Conservation (phyloP, 2,113 vertebrate genomes). For the Lophius piscatorius region DNA sequence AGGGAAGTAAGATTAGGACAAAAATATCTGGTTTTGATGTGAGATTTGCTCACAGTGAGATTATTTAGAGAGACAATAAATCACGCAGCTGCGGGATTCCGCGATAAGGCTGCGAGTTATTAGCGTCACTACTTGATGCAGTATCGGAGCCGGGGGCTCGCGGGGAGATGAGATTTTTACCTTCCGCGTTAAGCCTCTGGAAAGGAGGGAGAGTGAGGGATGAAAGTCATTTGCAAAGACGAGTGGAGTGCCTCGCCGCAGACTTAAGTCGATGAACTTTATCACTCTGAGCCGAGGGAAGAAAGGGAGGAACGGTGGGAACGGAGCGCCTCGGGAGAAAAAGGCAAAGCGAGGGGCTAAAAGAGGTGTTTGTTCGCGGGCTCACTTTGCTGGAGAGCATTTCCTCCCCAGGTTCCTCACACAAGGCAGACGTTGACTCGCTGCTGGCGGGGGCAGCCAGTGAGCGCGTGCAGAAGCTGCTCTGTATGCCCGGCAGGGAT, state of each 20-base stretch:
- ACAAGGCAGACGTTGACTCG: conserved; percentile 69
- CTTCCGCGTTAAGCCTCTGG: conserved; percentile 59
- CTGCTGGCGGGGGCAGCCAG: conserved; percentile 45
- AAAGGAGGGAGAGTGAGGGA: conserved; percentile 46
- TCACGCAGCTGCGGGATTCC: neutral
- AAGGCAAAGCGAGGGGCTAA: conserved; percentile 41
- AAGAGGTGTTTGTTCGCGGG: conserved; percentile 72
- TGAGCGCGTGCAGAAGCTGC: conserved; percentile 61
- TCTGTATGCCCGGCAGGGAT: conserved; percentile 72
- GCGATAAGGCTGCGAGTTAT: conserved; percentile 11
- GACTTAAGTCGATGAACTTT: conserved; percentile 44
- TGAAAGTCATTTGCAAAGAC: conserved; percentile 69
- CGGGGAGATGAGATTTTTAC: conserved; percentile 47
- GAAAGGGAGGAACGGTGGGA: neutral
- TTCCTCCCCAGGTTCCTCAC: conserved; percentile 56
- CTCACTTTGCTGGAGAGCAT: conserved; percentile 57
- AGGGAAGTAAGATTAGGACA: neutral
- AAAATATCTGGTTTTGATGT: neutral
- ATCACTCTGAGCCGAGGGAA: conserved; percentile 29
- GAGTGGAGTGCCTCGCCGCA: conserved; percentile 44
- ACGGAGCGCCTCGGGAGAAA: conserved; percentile 27
- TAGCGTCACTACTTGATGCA: conserved; percentile 23
- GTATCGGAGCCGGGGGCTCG: conserved; percentile 24
- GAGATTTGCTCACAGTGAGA: neutral
- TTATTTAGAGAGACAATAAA: neutral